Conservation (phyloP, 2,797 vertebrate species). For the Hypotaenidia philippensis region DNA sequence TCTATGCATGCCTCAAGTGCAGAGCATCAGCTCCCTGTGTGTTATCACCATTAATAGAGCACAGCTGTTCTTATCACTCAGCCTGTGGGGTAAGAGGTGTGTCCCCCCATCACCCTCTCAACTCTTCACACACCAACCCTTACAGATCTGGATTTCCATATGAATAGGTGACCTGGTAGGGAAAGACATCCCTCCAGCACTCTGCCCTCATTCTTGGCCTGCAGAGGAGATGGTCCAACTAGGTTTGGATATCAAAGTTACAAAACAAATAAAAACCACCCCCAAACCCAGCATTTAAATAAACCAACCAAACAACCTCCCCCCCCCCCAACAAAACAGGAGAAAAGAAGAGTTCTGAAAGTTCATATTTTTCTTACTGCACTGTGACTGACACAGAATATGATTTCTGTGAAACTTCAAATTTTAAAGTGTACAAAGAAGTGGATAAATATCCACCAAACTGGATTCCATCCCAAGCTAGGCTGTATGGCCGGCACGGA, state of each 20-base stretch:
- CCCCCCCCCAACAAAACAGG: background rate
- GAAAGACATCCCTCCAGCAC: background rate
- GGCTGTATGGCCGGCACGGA: background rate
- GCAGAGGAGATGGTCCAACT: background rate
- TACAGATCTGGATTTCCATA: background rate
- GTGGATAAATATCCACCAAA: constrained; percentile 2
- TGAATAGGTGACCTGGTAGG: background rate
- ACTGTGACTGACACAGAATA: accelerated
- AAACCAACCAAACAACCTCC: background rate
- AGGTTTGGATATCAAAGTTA: background rate
- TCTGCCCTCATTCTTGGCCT: background rate
- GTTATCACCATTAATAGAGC: too few relatives aligned
- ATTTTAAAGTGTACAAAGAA: background rate
- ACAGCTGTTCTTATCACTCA: background rate
- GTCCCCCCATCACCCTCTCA: background rate
- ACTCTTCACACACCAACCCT: background rate
- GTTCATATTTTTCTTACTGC: background rate
- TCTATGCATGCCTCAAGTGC: background rate
- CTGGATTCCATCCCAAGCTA: background rate
- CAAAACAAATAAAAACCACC: background rate
- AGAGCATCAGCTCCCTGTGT: background rate
- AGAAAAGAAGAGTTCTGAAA: background rate
- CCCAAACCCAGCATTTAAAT: background rate
- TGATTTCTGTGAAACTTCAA: background rate
- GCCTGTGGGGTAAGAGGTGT: background rate